These are phyloP conservation scores for Antennarius maculatus DNA, from an alignment of 2,797 vertebrate genomes.

Conservation along the genomic window DNA sequence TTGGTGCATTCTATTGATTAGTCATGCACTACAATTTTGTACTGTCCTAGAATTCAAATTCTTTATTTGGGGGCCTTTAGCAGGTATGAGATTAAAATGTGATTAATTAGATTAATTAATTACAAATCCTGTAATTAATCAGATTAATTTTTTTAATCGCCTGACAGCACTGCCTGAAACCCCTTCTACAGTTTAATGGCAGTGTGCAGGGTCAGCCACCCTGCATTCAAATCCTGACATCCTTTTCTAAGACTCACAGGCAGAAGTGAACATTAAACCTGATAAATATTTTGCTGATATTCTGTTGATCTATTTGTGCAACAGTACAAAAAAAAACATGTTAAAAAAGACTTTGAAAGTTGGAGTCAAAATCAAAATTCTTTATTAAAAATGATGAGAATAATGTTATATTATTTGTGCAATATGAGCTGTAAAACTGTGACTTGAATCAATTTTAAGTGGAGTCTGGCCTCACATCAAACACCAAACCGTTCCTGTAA, in stretches of 20 bases:
- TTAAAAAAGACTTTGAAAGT: neutral
- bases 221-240: neutral
- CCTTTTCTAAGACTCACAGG: neutral
- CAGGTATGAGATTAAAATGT: no score
- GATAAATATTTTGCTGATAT: neutral
- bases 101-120: no score
- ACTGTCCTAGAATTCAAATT: no score
- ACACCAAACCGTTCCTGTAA: slow-evolving; percentile 74
- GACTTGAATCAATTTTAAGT: slow-evolving; percentile 11
- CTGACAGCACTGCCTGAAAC: no score
- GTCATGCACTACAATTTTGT: no score
- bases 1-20: no score
- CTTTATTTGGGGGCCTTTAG: no score
- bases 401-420: neutral
- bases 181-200: neutral
- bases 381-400: neutral
- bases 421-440: neutral
- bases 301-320: neutral
- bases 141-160: no score
- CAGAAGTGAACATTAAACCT: neutral
- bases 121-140: no score
- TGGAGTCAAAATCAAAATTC: no score
- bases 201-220: neutral
- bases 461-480: slow-evolving; percentile 63
- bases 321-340: neutral